Percentiles rank a stretch among this genome's conserved stretches.
These are phyloP conservation scores for Echiichthys vipera DNA, from an alignment of 2,797 vertebrate species.

Conservation along the genomic window DNA sequence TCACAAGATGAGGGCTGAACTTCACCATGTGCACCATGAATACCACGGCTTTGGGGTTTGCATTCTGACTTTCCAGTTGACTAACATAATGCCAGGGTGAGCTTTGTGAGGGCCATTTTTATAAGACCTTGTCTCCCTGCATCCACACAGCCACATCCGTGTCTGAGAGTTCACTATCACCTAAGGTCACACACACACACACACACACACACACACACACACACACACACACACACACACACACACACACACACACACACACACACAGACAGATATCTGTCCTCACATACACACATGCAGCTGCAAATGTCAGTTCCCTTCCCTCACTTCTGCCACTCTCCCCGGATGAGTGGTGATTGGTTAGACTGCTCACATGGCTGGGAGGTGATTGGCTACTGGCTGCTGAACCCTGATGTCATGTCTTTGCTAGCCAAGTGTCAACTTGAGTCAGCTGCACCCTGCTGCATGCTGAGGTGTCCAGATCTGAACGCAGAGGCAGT, in stretches of 20 bases:
- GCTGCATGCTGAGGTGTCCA: conserved; percentile 30
- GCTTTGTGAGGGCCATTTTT: too few relatives aligned
- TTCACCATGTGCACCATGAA: not conserved
- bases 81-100: not conserved
- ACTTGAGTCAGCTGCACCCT: conserved; percentile 48
- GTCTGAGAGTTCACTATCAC: too few relatives aligned
- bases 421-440: conserved; percentile 46
- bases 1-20: not conserved
- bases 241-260: not conserved
- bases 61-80: not conserved
- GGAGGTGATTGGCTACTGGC: conserved; percentile 37
- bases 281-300: not conserved
- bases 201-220: too few relatives aligned
- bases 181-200: too few relatives aligned
- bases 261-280: not conserved
- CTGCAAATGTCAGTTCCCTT: conserved; percentile 17
- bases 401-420: conserved; percentile 6
- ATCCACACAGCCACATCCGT: not conserved
- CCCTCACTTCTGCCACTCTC: not conserved
- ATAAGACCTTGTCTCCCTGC: not conserved
- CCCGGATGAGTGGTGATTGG: conserved; percentile 28
- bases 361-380: not conserved
- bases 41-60: not conserved
- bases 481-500: not conserved
- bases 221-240: too few relatives aligned